Evolutionary conservation across 2,888 invertebrate genomes (phyloP).

Genomic region (Penaeus monodon): DNA sequence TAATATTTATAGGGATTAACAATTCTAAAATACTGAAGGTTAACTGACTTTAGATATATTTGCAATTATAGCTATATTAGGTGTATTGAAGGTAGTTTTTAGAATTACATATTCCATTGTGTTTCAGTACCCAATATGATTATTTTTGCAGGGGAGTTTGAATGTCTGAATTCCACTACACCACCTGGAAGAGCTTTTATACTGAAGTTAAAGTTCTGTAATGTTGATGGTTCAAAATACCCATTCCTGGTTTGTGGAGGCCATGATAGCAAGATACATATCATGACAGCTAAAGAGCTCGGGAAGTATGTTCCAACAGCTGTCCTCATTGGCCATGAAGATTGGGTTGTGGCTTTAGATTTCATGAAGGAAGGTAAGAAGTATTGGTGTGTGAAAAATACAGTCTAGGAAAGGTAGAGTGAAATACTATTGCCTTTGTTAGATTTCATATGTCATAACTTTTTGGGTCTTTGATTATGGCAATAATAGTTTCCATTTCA

Average conservation of each 20-base stretch:
- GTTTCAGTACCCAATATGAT: no score
- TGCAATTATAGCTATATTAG: no score
- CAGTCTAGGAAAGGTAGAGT: not conserved
- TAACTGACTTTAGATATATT: no score
- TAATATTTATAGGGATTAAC: no score
- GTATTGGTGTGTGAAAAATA: not conserved
- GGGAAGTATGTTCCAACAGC: conserved; percentile 3
- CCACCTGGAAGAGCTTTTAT: conserved; percentile 23
- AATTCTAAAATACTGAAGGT: no score
- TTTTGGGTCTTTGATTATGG: not conserved
- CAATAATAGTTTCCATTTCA: not conserved
- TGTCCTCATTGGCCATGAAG: conserved; percentile 48
- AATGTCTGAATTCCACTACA: conserved; percentile 3
- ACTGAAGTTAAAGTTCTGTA: conserved; percentile 25
- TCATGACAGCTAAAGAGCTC: conserved; percentile 20
- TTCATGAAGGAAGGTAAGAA: conserved; percentile 38
- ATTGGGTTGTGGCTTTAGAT: conserved; percentile 47
- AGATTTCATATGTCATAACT: not conserved
- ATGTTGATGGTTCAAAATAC: conserved; percentile 26
- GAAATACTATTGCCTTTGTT: not conserved
- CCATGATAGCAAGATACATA: conserved; percentile 43
- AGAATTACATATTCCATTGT: no score
- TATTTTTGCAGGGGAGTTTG: conserved; percentile 15
- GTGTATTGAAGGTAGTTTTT: no score
- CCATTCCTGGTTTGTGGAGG: conserved; percentile 34